Base-by-base conservation (phyloP, 2,888 invertebrate species). In the Oconnorella tubifera region DNA sequence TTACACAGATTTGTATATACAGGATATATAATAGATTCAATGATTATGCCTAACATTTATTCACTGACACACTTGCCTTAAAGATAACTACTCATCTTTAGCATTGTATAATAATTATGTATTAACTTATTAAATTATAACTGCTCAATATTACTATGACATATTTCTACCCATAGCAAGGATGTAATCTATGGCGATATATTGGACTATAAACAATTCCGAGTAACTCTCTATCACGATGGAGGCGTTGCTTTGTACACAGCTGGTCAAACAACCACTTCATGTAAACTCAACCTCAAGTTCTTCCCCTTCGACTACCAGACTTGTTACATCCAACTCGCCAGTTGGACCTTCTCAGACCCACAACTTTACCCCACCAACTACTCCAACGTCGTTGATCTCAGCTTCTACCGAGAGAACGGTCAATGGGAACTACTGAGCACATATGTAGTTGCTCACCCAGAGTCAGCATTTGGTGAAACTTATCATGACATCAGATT, bases 371-470 rank as follows among this genome's bases (percentile, higher is more conserved):
- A 6, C 10, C 40, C 19, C 40, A 40, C 6, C 40, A 40, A 40
- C 40, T 19, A 14, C 19, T 40, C 40, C 40, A 14, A 6, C 40
- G 19, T 19, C 53, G 50, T 63, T 2, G 27, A 33, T 1, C 55
- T 48, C 1, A 28, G 40, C 25, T 29, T 63, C 28, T 75, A 73
- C 59, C 59, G 65, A 25, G 63, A 61, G 27, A 73, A 75, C 60
- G 74, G 74, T 3, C 75, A 75, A 57, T 75, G 75, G 75, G 65
- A 65, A 2, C 69, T 75, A 6, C 58, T 70, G 6, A 58, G 58
- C n/a, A 72, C 72, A 2, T 53, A 57, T 27, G 68, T 69, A 1
- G 50, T 23, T 6, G 19, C 6, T 4, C 6, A 25, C 6, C 25
- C 10, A 28, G 57, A 56, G 31, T 10, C 6, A 10, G 19, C 10